These are phyloP conservation scores for Chironex yamaguchii DNA, from an alignment of 30 jellyfish, hydroid and myxozoan species.

Conservation along the genomic window DNA sequence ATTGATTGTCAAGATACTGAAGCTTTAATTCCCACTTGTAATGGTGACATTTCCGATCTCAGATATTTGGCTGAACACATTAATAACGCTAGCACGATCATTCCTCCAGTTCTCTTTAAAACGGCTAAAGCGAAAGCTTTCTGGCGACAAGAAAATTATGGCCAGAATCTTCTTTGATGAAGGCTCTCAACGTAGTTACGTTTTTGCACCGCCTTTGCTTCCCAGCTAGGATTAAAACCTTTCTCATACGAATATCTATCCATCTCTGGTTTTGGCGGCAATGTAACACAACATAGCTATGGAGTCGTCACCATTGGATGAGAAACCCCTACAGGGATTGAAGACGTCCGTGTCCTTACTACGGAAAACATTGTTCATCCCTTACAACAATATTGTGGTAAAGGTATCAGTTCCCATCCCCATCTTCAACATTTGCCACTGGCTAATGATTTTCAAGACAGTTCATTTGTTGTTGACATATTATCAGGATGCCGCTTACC, in stretches of 20 bases:
- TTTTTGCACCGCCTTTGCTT: conserved; percentile 42
- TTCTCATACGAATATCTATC: conserved; percentile 39
- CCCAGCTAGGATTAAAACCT: conserved; percentile 17
- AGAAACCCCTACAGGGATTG: conserved; percentile 46
- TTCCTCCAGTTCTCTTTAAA: not conserved
- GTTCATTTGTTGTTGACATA: conserved; percentile 23
- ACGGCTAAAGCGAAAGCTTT: not conserved
- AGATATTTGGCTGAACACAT: not conserved
- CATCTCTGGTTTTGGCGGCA: conserved; percentile 55
- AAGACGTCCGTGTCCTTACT: conserved; percentile 22
- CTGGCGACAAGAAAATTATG: conserved; percentile 2
- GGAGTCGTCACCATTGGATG: conserved; percentile 41
- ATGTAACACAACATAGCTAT: conserved; percentile 16
- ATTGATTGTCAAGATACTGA: no score
- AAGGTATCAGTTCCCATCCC: conserved; percentile 14
- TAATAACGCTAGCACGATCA: not conserved
- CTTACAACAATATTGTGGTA: conserved; percentile 12
- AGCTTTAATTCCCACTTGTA: no score
- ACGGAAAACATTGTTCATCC: conserved; percentile 44
- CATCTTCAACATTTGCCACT: conserved; percentile 17
- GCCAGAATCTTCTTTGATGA: conserved; percentile 13
- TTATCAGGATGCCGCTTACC: conserved; percentile 56
- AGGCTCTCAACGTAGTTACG: conserved; percentile 13
- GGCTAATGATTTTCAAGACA: conserved; percentile 26
- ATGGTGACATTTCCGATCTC: not conserved